Conservation (phyloP, 2,888 invertebrate species). For the Leptopilina myrica region DNA sequence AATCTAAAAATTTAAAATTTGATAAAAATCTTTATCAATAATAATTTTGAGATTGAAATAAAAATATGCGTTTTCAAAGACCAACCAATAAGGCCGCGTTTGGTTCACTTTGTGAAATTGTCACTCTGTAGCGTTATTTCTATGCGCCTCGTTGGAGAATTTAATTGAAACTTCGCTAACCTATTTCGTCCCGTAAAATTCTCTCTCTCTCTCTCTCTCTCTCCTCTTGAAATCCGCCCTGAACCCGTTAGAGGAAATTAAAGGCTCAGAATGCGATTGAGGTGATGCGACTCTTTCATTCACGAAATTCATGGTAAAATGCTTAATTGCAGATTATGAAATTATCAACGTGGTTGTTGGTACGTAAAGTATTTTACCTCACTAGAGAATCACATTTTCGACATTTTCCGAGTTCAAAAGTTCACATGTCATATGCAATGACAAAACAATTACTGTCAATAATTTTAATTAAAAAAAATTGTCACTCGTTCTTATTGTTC, state of each 20-base stretch:
- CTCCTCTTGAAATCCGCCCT: constrained; percentile 14
- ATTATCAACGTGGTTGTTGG: neutral
- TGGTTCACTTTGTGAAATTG: constrained; percentile 10
- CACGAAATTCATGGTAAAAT: constrained; percentile 17
- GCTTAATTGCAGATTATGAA: constrained; percentile 3
- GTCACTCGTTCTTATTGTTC: no score
- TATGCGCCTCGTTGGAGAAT: constrained; percentile 40
- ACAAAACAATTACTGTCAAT: no score
- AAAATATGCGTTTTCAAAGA: neutral
- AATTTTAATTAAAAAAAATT: neutral
- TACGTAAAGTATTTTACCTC: neutral
- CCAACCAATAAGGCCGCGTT: neutral
- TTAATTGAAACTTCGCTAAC: constrained; percentile 48
- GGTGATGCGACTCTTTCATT: constrained; percentile 26
- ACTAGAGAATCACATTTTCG: neutral
- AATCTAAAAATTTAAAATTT: neutral
- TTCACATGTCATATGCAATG: no score
- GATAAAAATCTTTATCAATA: neutral
- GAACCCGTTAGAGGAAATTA: constrained; percentile 32
- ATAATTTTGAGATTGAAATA: neutral
- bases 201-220: constrained; percentile 7
- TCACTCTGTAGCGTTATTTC: constrained; percentile 9
- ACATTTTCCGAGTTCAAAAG: no score
- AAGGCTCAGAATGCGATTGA: constrained; percentile 33
- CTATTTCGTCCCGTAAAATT: constrained; percentile 29